Evolutionary conservation across 1,140 invertebrate species (phyloP), one percentile per base, ranked within the genome.

Genomic region (Eueides isabella): DNA sequence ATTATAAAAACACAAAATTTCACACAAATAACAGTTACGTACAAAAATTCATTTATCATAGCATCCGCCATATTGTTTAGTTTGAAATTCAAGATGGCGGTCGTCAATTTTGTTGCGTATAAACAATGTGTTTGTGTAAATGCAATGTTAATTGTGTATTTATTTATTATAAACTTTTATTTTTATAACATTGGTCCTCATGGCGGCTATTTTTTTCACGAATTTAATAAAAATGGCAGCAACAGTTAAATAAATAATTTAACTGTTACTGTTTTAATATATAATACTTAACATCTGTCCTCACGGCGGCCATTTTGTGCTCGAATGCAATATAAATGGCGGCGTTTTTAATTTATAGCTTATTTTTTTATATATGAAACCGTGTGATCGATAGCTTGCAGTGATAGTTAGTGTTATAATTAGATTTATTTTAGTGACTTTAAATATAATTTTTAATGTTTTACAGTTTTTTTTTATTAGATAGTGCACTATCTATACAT

Each of bases 391-490:
- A 64, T 89, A 90, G 65, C 81, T 88, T 70, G 81, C 88, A 87
- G 89, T 91, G 87, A 89, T 92, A 87, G 72, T 86, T 85, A 88
- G 85, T 85, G 72, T 91, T 71, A 76, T 90, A 82, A 72, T 89
- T 84, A 87, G 82, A 82, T 81, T 80, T 74, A 84, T 89, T 76
- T 82, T 90, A 79, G 77, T 85, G 77, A 85, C 74, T 76, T 73
- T 89, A 77, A 68, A 67, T 80, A 74, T 86, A 76, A 80, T 84
- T 85, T 87, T 90, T 85, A 84, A 85, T 76, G 63, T 85, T 81
- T 81, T 84, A 83, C 75, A 71, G 67, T 74, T 69, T 74, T 67
- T n/a, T 74, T 69, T 67, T 44, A 61, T 73, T n/a, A 61, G 55
- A 55, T 75, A 69, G 73, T 68, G 67, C 72, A 78, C 66, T 72